Conservation (phyloP, 1,140 invertebrate genomes). For the Harlomillsia oculata region DNA sequence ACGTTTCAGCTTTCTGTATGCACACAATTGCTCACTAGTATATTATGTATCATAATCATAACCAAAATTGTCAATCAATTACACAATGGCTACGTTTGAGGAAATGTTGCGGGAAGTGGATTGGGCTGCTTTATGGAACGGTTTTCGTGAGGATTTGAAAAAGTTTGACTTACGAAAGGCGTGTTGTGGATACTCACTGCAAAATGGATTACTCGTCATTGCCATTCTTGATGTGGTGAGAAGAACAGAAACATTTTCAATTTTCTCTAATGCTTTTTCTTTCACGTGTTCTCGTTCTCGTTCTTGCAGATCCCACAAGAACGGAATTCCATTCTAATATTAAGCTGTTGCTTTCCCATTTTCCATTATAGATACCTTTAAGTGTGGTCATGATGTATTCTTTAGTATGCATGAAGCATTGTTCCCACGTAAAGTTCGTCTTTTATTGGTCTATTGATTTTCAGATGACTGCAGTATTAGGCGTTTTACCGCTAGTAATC, state of each 20-base stretch:
- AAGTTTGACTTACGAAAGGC: slow-evolving; percentile 20
- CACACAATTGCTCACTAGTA: background rate
- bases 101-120: slow-evolving; percentile 13
- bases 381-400: no score
- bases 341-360: no score
- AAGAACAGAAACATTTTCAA: no score
- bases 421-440: background rate
- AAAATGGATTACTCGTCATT: slow-evolving; percentile 21
- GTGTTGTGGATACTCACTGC: slow-evolving; percentile 15
- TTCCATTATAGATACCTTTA: no score
- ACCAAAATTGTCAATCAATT: background rate
- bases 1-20: no score
- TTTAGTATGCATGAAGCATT: no score
- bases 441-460: background rate
- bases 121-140: background rate
- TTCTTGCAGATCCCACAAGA: no score
- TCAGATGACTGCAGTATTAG: slow-evolving; percentile 15
- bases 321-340: no score
- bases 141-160: slow-evolving; percentile 8
- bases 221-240: slow-evolving; percentile 22
- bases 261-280: no score
- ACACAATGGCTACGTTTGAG: background rate
- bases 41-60: background rate
- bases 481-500: slow-evolving; percentile 20
- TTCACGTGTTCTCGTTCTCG: no score